phyloP scores from a whole-genome alignment of 1,140 invertebrate genomes.

The Dreissena rostriformis region DNA sequence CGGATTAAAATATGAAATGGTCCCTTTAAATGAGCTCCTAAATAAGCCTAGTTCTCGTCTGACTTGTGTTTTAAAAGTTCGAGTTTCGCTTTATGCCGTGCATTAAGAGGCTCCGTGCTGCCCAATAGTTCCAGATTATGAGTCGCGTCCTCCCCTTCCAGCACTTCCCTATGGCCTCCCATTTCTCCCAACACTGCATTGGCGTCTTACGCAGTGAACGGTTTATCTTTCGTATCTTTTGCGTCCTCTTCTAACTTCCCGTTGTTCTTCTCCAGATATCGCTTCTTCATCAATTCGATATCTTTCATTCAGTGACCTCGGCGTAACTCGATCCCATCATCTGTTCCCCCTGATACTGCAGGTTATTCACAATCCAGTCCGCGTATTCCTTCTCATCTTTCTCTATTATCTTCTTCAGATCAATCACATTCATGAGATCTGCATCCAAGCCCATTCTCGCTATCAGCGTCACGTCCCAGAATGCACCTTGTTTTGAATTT shows the following conservation, averaged over 20 bases:
- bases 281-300: slow-evolving; percentile 61
- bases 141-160: slow-evolving; percentile 55
- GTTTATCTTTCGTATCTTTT: slow-evolving; percentile 25
- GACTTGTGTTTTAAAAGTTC: too few species aligned
- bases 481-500: background rate
- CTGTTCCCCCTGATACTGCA: slow-evolving; percentile 12
- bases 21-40: too few species aligned
- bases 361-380: slow-evolving; percentile 55
- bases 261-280: slow-evolving; percentile 52
- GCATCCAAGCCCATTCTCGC: slow-evolving; percentile 41
- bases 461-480: slow-evolving; percentile 40
- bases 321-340: slow-evolving; percentile 45
- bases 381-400: slow-evolving; percentile 63
- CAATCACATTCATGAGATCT: slow-evolving; percentile 59
- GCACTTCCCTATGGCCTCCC: slow-evolving; percentile 8
- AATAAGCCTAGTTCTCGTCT: too few species aligned
- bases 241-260: slow-evolving; percentile 20
- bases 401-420: slow-evolving; percentile 54
- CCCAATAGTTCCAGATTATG: slow-evolving; percentile 67
- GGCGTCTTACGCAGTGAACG: slow-evolving; percentile 50
- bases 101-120: slow-evolving; percentile 54
- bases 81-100: too few species aligned
- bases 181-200: background rate
- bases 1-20: too few species aligned
- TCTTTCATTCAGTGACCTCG: slow-evolving; percentile 59